Evolutionary conservation across 53 echinoderm and acorn worm genomes (phyloP).

Genomic region (Crossaster papposus): DNA sequence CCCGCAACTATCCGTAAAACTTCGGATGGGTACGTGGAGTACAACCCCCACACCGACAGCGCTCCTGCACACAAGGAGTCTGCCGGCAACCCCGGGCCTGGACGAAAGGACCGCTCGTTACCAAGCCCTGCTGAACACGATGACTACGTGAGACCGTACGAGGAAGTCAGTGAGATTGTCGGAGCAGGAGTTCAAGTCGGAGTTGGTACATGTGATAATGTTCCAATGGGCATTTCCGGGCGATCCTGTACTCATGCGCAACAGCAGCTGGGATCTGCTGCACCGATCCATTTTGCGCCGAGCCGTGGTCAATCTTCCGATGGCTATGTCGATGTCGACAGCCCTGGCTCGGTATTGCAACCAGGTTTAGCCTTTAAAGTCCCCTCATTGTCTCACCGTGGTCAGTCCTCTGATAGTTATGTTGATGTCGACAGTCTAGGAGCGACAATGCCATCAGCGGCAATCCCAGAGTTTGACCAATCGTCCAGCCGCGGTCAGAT

Average conservation of each 20-base stretch:
- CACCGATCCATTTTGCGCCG: not conserved
- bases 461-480: not conserved
- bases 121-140: not conserved
- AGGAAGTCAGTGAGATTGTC: conserved; percentile 13
- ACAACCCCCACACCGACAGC: not conserved
- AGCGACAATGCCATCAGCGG: not conserved
- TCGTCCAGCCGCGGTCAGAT: not conserved
- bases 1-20: conserved; percentile 20
- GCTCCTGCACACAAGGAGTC: not conserved
- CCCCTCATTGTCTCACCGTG: not conserved
- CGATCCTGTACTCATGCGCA: not conserved
- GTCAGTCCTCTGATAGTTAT: not conserved
- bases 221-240: not conserved
- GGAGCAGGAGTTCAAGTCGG: not conserved
- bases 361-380: not conserved
- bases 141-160: conserved; percentile 9
- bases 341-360: not conserved
- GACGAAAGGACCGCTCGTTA: not conserved
- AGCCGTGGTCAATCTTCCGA: not conserved
- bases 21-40: conserved; percentile 32
- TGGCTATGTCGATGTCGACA: not conserved
- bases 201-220: not conserved
- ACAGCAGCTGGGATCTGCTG: not conserved
- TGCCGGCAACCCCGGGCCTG: not conserved
- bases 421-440: not conserved